phyloP scores from a whole-genome alignment of 2,888 invertebrate genomes.

The Dasysyrphus tricinctus region DNA sequence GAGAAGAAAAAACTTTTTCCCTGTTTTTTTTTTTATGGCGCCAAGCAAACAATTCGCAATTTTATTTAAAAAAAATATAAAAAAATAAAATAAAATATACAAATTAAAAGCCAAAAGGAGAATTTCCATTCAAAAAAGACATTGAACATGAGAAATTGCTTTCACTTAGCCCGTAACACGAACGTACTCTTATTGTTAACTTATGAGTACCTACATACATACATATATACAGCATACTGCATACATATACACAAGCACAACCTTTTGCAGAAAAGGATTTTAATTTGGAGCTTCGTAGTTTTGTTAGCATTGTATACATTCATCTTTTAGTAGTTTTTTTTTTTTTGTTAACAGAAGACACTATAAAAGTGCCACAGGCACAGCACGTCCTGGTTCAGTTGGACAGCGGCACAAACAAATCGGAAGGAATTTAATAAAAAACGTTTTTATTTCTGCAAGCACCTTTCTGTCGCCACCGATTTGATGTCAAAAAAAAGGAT shows the following conservation, averaged over 20 bases:
- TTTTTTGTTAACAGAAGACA: neutral
- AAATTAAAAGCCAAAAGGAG: constrained; percentile 36
- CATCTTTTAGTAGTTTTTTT: constrained; percentile 9
- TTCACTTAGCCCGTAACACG: constrained; percentile 58
- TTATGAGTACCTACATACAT: neutral
- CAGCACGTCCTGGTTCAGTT: neutral
- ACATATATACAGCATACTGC: too few relatives aligned
- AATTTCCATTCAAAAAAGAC: constrained; percentile 43
- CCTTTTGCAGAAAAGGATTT: constrained; percentile 32
- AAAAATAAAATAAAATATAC: constrained; percentile 38
- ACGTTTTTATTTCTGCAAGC: constrained; percentile 7
- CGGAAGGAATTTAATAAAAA: constrained; percentile 30
- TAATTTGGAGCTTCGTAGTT: constrained; percentile 38
- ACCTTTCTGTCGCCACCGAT: constrained; percentile 28
- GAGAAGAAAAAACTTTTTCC: neutral
- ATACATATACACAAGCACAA: neutral
- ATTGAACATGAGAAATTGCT: constrained; percentile 66
- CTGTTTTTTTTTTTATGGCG: constrained; percentile 49
- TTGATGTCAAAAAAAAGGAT: constrained; percentile 3
- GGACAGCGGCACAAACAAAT: neutral
- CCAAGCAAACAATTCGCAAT: constrained; percentile 63
- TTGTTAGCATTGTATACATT: too few relatives aligned
- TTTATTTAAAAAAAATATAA: constrained; percentile 52
- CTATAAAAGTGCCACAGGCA: constrained; percentile 19
- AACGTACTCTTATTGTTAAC: constrained; percentile 31